Percentiles rank a stretch among this genome's conserved stretches.
Evolutionary conservation across 2,113 vertebrate species (phyloP).

Genomic region (Saimiri boliviensis): DNA sequence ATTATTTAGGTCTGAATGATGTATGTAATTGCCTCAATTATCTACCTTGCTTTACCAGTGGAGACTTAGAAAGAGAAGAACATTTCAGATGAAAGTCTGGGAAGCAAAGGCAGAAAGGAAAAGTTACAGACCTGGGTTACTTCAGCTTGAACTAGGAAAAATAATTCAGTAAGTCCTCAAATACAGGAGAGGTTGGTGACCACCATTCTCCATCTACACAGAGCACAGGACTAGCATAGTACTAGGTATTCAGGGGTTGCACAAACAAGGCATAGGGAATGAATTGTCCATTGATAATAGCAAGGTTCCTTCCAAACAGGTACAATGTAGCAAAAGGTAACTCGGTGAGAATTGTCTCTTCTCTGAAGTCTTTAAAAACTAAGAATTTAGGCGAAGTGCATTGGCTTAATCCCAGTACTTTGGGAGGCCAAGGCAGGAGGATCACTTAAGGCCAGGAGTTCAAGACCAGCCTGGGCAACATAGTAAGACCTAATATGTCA

Average conservation of each 20-base stretch:
- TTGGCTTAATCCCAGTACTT: no score
- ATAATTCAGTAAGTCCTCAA: neutral
- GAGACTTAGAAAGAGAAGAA: neutral
- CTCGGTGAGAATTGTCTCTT: neutral
- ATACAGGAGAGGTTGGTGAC: neutral
- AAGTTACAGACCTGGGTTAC: neutral
- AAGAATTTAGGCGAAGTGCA: neutral
- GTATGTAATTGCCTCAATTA: neutral
- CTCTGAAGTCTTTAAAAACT: neutral
- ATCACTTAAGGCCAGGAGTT: no score
- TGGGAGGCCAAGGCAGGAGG: no score
- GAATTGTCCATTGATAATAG: neutral
- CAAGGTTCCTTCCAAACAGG: neutral
- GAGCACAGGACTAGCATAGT: accelerated
- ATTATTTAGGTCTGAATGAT: neutral
- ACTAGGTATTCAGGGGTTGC: accelerated
- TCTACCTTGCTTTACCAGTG: neutral
- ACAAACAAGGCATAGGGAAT: neutral
- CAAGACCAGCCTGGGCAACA: no score
- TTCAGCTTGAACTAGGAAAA: neutral
- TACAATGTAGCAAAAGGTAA: neutral
- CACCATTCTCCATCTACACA: neutral
- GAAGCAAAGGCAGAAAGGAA: neutral
- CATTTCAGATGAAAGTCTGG: neutral
- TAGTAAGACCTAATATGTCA: no score